A percentile compares a stretch with the other conserved stretches of the same genome.
Conservation (phyloP, 2,113 vertebrate species). For the Chrysochloris asiatica region DNA sequence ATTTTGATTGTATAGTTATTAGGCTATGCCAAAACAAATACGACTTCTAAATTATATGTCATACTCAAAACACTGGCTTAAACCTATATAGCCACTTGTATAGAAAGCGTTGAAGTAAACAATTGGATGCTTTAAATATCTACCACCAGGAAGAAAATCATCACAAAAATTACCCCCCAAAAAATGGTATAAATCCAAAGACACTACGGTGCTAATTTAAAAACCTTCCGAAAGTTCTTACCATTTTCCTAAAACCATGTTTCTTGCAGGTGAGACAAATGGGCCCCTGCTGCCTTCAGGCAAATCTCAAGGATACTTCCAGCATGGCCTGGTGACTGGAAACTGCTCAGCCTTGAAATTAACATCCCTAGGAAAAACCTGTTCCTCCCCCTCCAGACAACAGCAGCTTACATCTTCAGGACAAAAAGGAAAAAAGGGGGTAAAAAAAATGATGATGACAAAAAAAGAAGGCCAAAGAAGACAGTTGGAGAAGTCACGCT, state of each 20-base stretch:
- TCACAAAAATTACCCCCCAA: conserved; percentile 64
- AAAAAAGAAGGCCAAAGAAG: conserved; percentile 46
- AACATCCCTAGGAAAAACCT: conserved; percentile 80
- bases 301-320: conserved; percentile 83
- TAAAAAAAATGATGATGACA: conserved; percentile 58
- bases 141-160: conserved; percentile 41
- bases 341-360: conserved; percentile 86
- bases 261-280: conserved; percentile 83
- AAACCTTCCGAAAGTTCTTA: conserved; percentile 65
- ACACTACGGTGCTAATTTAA: conserved; percentile 62
- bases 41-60: conserved; percentile 75
- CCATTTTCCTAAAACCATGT: conserved; percentile 62
- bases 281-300: conserved; percentile 71
- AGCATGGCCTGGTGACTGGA: conserved; percentile 80
- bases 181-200: conserved; percentile 53
- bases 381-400: conserved; percentile 71
- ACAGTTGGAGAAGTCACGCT: conserved; percentile 50
- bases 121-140: conserved; percentile 44
- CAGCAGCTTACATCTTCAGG: conserved; percentile 80
- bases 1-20: conserved; percentile 78
- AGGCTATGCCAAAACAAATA: conserved; percentile 81
- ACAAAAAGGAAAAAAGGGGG: conserved; percentile 28
- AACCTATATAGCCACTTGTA: conserved; percentile 76
- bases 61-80: conserved; percentile 71
- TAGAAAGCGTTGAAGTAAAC: conserved; percentile 58